Conservation (phyloP, 2,113 vertebrate species). For the Raja brachyura region DNA sequence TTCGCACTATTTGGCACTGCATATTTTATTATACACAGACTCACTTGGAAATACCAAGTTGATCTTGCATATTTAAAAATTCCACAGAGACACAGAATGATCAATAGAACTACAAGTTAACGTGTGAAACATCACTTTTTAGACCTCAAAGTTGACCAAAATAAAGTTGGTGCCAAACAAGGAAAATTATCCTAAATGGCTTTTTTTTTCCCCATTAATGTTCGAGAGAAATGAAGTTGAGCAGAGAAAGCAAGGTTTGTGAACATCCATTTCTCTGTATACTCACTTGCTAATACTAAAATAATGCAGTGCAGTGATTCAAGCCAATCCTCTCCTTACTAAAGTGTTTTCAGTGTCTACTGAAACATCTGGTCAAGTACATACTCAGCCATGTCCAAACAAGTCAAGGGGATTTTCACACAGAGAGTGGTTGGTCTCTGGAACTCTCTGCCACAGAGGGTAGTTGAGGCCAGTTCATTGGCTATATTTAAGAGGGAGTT, state of each 20-base stretch:
- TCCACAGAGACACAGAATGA: neutral
- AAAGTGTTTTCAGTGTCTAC: neutral
- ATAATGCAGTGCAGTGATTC: slow-evolving; percentile 18
- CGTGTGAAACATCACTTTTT: neutral
- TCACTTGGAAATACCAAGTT: neutral
- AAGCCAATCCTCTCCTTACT: neutral
- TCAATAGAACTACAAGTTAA: neutral
- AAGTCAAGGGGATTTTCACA: neutral
- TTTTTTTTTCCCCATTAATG: neutral
- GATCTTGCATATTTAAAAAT: neutral
- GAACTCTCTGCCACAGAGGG: no score
- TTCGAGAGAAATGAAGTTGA: neutral
- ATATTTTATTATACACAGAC: neutral
- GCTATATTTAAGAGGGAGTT: no score
- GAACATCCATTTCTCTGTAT: neutral
- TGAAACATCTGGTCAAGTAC: neutral
- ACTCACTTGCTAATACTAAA: neutral
- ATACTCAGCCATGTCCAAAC: neutral
- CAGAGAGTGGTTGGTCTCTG: no score
- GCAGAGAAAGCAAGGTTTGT: neutral
- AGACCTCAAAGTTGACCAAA: neutral
- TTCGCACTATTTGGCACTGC: neutral
- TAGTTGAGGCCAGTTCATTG: no score
- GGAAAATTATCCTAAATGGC: neutral
- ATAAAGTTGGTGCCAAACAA: neutral